A percentile compares a stretch with the other conserved stretches of the same genome.
Evolutionary conservation across 2,888 invertebrate genomes (phyloP).

Genomic region (Cryptus viduatorius): DNA sequence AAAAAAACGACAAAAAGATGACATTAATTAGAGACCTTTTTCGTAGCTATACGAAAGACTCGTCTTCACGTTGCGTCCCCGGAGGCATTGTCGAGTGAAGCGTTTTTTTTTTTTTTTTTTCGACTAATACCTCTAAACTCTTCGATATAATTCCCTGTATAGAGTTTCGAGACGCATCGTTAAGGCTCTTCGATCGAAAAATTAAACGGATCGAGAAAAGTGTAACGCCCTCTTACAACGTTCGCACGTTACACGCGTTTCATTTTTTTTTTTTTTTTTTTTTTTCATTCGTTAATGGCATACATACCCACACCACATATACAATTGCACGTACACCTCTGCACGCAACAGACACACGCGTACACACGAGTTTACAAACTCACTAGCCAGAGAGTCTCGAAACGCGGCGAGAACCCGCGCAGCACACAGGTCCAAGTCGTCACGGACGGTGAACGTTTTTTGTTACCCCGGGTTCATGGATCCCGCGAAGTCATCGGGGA

Average conservation of each 20-base stretch:
- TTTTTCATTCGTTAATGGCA: constrained; percentile 46
- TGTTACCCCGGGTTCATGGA: constrained; percentile 33
- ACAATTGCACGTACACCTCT: constrained; percentile 67
- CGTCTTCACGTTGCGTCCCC: constrained; percentile 17
- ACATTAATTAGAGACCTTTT: constrained; percentile 53
- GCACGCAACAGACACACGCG: constrained; percentile 49
- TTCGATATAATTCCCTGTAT: constrained; percentile 60
- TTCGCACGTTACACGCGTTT: constrained; percentile 26
- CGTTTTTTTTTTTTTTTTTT: neutral
- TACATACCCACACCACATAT: constrained; percentile 42
- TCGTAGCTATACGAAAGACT: constrained; percentile 22
- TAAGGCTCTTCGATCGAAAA: neutral
- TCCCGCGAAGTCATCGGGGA: constrained; percentile 28
- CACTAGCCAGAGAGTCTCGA: constrained; percentile 67
- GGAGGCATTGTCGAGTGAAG: constrained; percentile 22
- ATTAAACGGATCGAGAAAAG: constrained; percentile 43
- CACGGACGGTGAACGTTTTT: constrained; percentile 70
- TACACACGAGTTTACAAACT: constrained; percentile 55
- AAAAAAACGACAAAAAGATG: constrained; percentile 20
- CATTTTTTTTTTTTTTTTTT: neutral
- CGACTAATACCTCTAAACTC: constrained; percentile 26
- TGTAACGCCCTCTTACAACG: constrained; percentile 16
- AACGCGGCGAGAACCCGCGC: constrained; percentile 54
- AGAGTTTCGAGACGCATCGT: constrained; percentile 29
- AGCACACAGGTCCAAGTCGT: constrained; percentile 54